These are phyloP conservation scores for Setipinna tenuifilis DNA, from an alignment of 2,797 vertebrate genomes.

Conservation along the genomic window DNA sequence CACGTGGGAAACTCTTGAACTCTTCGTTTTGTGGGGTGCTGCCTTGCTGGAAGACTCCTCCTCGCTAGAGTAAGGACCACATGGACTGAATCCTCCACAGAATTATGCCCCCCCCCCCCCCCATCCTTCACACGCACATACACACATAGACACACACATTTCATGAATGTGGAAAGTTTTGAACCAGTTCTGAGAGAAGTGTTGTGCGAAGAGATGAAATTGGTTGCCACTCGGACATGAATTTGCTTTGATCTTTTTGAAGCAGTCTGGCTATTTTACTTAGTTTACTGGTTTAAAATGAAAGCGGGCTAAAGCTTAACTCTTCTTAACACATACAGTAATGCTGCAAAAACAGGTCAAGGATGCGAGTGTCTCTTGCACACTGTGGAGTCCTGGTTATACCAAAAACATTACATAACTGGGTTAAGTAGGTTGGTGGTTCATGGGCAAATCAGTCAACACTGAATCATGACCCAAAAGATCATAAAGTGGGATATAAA, in stretches of 20 bases:
- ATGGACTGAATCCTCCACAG: neutral
- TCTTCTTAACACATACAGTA: neutral
- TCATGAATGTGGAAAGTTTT: neutral
- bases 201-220: neutral
- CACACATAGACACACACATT: too few relatives aligned
- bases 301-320: neutral
- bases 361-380: neutral
- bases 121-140: too few relatives aligned
- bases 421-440: neutral
- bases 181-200: neutral
- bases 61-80: neutral
- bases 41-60: neutral
- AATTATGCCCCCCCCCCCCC: neutral
- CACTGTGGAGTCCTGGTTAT: neutral
- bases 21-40: neutral
- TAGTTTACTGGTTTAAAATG: too few relatives aligned
- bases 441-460: neutral
- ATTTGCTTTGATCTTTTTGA: neutral
- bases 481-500: neutral
- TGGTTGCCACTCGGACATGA: neutral
- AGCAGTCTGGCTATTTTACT: neutral
- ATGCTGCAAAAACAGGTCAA: neutral
- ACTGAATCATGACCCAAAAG: conserved; percentile 1
- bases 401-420: conserved; percentile 15
- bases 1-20: conserved; percentile 7